Evolutionary conservation across 2,797 vertebrate genomes (phyloP).

Genomic region (Gallinago stenura): DNA sequence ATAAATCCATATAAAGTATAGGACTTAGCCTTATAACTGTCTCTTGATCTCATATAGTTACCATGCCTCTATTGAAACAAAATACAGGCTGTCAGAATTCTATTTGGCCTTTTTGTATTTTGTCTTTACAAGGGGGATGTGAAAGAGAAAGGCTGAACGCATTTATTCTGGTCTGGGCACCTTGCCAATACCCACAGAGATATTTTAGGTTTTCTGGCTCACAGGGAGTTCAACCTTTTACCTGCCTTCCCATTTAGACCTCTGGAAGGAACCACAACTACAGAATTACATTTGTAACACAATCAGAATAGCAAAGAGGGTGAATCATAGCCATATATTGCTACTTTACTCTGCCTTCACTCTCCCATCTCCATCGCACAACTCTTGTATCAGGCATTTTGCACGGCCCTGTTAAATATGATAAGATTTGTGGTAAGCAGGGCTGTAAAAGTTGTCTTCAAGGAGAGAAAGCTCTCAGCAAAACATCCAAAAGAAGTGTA

Average conservation of each 20-base stretch:
- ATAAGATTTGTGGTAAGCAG: not conserved
- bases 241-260: not conserved
- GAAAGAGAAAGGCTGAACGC: not conserved
- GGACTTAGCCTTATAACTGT: not conserved
- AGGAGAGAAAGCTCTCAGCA: not conserved
- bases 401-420: not conserved
- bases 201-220: slow-evolving; percentile 40
- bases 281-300: not conserved
- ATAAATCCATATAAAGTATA: not conserved
- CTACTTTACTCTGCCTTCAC: not conserved
- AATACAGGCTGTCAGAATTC: not conserved
- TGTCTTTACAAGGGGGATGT: not conserved
- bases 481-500: not conserved
- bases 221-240: not conserved
- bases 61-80: slow-evolving; percentile 14
- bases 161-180: slow-evolving; percentile 29
- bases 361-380: not conserved
- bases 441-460: not conserved
- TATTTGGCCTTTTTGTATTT: slow-evolving; percentile 12
- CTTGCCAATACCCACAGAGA: slow-evolving; percentile 12
- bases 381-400: not conserved
- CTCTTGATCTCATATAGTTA: not conserved
- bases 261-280: not conserved
- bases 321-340: not conserved
- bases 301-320: not conserved